Percentiles rank a stretch among this genome's conserved stretches.
These are phyloP conservation scores for Perodicticus potto DNA, from an alignment of 2,797 vertebrate species.

Conservation along the genomic window DNA sequence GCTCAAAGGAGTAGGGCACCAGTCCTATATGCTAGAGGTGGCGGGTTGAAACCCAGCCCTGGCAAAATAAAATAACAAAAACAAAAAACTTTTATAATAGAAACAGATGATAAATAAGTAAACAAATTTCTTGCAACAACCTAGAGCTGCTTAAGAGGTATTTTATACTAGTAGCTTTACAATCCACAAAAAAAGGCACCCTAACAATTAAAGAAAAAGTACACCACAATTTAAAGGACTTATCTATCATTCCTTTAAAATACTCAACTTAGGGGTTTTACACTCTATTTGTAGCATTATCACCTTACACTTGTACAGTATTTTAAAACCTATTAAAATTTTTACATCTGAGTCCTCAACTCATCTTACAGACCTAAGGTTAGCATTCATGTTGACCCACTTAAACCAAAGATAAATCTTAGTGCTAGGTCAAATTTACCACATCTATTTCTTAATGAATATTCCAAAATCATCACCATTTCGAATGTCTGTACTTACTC, in stretches of 20 bases:
- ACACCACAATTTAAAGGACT: not conserved
- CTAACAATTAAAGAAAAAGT: not conserved
- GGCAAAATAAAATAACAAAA: too few relatives aligned
- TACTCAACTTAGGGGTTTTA: not conserved
- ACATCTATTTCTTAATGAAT: not conserved
- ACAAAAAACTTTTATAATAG: too few relatives aligned
- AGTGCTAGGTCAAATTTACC: constrained; percentile 10
- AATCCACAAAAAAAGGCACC: not conserved
- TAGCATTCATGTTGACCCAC: not conserved
- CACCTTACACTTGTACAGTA: not conserved
- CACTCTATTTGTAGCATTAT: not conserved
- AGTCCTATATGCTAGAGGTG: too few relatives aligned
- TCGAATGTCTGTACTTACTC: not conserved
- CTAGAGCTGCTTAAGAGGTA: not conserved
- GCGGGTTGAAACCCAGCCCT: too few relatives aligned
- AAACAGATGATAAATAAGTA: too few relatives aligned
- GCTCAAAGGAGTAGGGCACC: too few relatives aligned
- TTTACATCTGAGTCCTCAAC: not conserved
- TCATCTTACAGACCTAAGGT: not conserved
- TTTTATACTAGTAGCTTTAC: not conserved
- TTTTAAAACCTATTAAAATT: not conserved
- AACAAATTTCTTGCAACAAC: not conserved
- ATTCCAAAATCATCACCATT: constrained; percentile 47
- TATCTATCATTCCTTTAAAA: not conserved
- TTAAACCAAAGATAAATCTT: constrained; percentile 16